These are phyloP conservation scores for Labeo rohita DNA, from an alignment of 2,113 vertebrate genomes.

Conservation along the genomic window DNA sequence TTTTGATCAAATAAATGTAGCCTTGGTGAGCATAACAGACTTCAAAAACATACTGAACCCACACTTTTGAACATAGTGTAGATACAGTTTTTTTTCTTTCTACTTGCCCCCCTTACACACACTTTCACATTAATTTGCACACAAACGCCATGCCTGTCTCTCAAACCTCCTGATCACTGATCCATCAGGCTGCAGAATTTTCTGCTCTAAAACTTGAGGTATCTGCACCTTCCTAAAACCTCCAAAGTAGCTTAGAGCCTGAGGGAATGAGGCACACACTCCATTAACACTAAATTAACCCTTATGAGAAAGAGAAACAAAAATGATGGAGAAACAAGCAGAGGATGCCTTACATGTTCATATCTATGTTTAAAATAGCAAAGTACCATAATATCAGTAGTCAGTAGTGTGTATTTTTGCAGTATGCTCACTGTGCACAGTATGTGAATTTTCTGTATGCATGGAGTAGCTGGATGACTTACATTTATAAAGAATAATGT, in stretches of 20 bases:
- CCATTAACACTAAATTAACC: constrained; percentile 8
- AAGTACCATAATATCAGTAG: no score
- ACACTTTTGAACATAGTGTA: neutral
- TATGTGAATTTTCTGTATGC: neutral
- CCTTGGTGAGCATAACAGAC: neutral
- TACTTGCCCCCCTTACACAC: neutral
- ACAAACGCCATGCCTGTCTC: constrained; percentile 30
- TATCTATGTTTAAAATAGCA: neutral
- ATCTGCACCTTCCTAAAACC: constrained; percentile 76
- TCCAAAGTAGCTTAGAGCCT: constrained; percentile 86
- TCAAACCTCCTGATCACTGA: constrained; percentile 90
- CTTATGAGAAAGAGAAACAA: neutral
- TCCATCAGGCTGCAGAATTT: constrained; percentile 85
- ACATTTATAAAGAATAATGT: neutral
- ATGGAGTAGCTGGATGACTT: neutral
- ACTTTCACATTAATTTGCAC: neutral
- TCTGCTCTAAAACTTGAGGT: constrained; percentile 83
- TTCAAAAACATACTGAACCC: neutral
- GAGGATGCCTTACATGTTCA: neutral
- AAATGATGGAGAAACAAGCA: neutral
- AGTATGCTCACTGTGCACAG: neutral
- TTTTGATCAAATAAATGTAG: neutral
- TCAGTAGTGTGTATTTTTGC: neutral
- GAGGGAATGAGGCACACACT: constrained; percentile 32
- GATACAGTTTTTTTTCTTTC: no score